phyloP scores from a whole-genome alignment of 2,888 invertebrate genomes.

The Eupelmus urozonus region DNA sequence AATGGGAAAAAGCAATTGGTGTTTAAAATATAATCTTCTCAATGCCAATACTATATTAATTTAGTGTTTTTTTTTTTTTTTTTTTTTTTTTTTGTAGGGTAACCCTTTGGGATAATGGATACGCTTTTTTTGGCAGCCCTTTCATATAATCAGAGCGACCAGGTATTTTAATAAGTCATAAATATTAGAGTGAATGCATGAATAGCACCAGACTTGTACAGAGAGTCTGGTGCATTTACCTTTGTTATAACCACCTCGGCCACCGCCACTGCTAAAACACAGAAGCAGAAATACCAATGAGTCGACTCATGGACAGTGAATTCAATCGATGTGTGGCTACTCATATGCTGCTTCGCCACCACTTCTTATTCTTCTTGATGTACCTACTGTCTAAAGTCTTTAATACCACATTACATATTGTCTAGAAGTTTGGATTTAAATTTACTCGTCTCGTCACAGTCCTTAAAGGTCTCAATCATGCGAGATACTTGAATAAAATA shows the following conservation, averaged over 20 bases:
- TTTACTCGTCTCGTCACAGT: slow-evolving; percentile 60
- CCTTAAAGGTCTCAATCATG: slow-evolving; percentile 59
- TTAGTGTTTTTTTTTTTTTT: too few relatives aligned
- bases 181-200: slow-evolving; percentile 79
- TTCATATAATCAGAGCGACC: slow-evolving; percentile 75
- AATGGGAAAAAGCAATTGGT: slow-evolving; percentile 68
- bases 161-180: slow-evolving; percentile 74
- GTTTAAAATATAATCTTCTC: slow-evolving; percentile 62
- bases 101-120: slow-evolving; percentile 52
- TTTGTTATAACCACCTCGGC: slow-evolving; percentile 97
- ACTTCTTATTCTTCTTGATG: slow-evolving; percentile 80
- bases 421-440: slow-evolving; percentile 55
- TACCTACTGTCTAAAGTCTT: slow-evolving; percentile 81
- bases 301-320: slow-evolving; percentile 80
- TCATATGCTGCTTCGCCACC: slow-evolving; percentile 80
- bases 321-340: slow-evolving; percentile 79
- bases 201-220: slow-evolving; percentile 87
- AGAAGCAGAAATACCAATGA: slow-evolving; percentile 89
- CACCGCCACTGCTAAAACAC: slow-evolving; percentile 96
- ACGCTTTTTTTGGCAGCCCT: slow-evolving; percentile 71
- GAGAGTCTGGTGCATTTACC: slow-evolving; percentile 91
- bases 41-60: slow-evolving; percentile 49
- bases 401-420: slow-evolving; percentile 69
- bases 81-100: slow-evolving; percentile 45
- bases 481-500: slow-evolving; percentile 57